phyloP scores from a whole-genome alignment of 2,797 vertebrate genomes.

The Muraenolepis orangiensis region DNA sequence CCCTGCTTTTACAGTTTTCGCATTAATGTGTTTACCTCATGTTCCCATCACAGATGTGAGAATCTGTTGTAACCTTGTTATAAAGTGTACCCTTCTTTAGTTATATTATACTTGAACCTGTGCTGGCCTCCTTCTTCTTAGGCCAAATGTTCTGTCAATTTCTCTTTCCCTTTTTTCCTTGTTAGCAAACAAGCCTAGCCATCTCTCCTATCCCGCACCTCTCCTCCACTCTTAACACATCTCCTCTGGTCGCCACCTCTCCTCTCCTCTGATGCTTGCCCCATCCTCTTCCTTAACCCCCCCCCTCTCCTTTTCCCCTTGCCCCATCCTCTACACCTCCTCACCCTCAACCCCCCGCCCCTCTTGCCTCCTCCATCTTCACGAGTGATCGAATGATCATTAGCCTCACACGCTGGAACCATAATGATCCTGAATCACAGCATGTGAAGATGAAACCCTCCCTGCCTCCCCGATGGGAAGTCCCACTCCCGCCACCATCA shows the following conservation, averaged over 20 bases:
- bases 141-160: too few relatives aligned
- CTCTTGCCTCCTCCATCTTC: background rate
- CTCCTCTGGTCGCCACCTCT: background rate
- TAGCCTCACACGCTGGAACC: background rate
- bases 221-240: background rate
- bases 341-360: background rate
- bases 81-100: too few relatives aligned
- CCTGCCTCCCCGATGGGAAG: too few relatives aligned
- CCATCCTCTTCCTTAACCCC: background rate
- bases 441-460: too few relatives aligned
- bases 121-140: background rate
- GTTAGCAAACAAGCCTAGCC: background rate
- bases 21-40: too few relatives aligned
- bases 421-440: background rate
- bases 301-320: background rate
- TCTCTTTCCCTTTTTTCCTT: background rate
- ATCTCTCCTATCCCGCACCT: background rate
- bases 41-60: too few relatives aligned
- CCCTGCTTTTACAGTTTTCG: too few relatives aligned
- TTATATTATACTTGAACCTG: too few relatives aligned
- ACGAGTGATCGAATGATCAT: conserved; percentile 1
- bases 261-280: background rate
- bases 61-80: too few relatives aligned
- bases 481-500: background rate
- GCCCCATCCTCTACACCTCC: too few relatives aligned